Evolutionary conservation across 2,888 invertebrate species (phyloP).

Genomic region (Leptopilina syphax): DNA sequence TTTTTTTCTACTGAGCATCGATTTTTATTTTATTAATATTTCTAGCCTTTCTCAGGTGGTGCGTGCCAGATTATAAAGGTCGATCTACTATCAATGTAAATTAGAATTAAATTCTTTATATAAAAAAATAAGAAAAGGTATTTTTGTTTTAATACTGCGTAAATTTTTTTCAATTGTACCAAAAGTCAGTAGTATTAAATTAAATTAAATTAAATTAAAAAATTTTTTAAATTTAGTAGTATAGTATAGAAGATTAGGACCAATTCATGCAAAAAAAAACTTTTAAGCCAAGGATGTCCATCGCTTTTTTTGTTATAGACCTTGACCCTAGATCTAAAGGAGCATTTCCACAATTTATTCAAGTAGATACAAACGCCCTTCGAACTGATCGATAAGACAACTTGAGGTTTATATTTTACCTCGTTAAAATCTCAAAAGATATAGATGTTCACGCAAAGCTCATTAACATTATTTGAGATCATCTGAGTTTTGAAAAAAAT

Average conservation of each 20-base stretch:
- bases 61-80: constrained; percentile 26
- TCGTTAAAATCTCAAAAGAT: not conserved
- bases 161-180: too few species aligned
- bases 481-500: not conserved
- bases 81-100: constrained; percentile 8
- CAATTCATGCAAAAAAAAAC: constrained; percentile 50
- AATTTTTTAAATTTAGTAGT: too few species aligned
- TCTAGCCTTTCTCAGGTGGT: not conserved
- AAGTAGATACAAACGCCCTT: constrained; percentile 37
- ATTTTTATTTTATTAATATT: not conserved
- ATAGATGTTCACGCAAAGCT: constrained; percentile 14
- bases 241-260: constrained; percentile 21
- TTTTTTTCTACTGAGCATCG: constrained; percentile 13
- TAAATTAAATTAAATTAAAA: too few species aligned
- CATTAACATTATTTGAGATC: not conserved
- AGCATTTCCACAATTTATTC: constrained; percentile 44
- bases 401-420: constrained; percentile 26
- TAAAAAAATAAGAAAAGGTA: not conserved
- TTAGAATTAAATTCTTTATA: not conserved
- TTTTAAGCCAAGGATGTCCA: constrained; percentile 51
- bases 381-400: constrained; percentile 43
- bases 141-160: too few species aligned
- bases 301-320: constrained; percentile 46
- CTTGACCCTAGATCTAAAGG: constrained; percentile 56
- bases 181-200: too few species aligned